Base-by-base conservation (phyloP, 1,140 invertebrate species). In the Eupristina koningsbergeri region DNA sequence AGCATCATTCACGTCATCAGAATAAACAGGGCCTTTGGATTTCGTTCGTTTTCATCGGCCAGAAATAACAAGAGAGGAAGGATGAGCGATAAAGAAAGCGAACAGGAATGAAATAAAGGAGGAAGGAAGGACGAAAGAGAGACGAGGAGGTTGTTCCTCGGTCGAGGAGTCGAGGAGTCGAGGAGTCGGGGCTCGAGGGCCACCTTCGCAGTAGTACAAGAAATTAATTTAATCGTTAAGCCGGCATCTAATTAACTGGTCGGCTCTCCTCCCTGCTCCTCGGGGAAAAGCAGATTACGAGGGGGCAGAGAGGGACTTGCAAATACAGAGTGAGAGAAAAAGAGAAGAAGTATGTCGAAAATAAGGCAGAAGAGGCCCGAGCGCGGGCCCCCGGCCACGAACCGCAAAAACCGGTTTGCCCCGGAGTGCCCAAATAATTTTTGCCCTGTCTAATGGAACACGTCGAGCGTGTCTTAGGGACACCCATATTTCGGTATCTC, bases 211-310 rank as follows among this genome's bases (percentile, higher is more conserved):
- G 75, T 74, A 80, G 73, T 79, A 71, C 67, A 80, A 81, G 76
- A 84, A 84, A 84, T 84, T 81, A 84, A 84, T 84, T 84, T 81
- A 84, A 84, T 84, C 83, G 83, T 81, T 80, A 81, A 69, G 63
- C 78, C 41, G 69, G 76, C 83, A 84, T 84, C 73, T 84, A 84
- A 84, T 84, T 84, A 84, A 84, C 71, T 64, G 61, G 19, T 81
- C 29, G 31, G 11, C 53, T 22, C 63, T 39, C 26, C 74, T 39
- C 31, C 39, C n/a, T 34, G 9, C 19, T 31, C 63, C 63, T 64
- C 63, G 63, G 63, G 31, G 13, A 19, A 64, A 58, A 58, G 22
- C 5, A 58, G 53, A 58, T 58, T 58, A 58, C 22, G 53, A 58
- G 26, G 2, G 26, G 26, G 26, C 22, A 58, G 22, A 58, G 22